Conservation (phyloP, 1,140 invertebrate genomes). For the Colletes latitarsis region DNA sequence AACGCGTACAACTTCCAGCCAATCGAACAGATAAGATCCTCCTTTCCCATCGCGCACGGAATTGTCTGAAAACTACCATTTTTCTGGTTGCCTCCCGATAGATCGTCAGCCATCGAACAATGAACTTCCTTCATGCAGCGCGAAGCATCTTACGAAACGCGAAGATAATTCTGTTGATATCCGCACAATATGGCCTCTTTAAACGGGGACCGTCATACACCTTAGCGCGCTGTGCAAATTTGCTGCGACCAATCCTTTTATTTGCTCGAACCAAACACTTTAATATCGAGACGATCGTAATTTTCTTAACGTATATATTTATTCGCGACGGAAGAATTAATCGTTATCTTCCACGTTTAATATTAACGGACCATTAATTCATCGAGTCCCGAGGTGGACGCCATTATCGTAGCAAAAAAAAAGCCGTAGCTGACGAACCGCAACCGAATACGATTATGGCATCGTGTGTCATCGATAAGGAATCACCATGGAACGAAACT, state of each 20-base stretch:
- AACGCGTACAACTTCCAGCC: background rate
- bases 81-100: constrained; percentile 18
- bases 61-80: constrained; percentile 14
- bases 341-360: too few relatives aligned
- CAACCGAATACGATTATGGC: constrained; percentile 34
- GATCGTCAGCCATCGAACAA: constrained; percentile 49
- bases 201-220: too few relatives aligned
- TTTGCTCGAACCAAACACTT: too few relatives aligned
- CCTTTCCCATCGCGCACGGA: background rate
- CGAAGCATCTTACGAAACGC: constrained; percentile 59
- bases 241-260: too few relatives aligned
- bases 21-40: constrained; percentile 22
- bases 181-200: constrained; percentile 36
- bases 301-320: too few relatives aligned
- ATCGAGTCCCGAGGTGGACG: too few relatives aligned
- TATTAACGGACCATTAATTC: too few relatives aligned
- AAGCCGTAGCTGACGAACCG: background rate
- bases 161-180: constrained; percentile 58
- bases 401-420: too few relatives aligned
- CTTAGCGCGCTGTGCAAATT: too few relatives aligned
- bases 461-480: constrained; percentile 43
- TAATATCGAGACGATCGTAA: too few relatives aligned
- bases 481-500: background rate
- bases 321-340: too few relatives aligned
- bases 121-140: constrained; percentile 60